Base-by-base conservation (phyloP, 2,797 vertebrate species). In the Danio choprae region DNA sequence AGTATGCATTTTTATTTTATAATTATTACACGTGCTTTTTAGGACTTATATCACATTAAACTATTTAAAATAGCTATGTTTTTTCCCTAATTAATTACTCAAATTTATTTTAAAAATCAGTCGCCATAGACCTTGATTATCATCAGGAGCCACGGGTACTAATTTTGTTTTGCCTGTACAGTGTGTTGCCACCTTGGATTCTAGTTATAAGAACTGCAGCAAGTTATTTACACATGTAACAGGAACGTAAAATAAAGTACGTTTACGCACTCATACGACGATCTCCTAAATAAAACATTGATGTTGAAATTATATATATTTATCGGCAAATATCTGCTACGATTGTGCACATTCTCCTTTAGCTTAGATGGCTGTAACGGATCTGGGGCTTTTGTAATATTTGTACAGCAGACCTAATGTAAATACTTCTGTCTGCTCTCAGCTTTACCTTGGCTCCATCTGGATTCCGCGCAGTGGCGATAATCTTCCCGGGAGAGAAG, bases 401-500 rank as follows among this genome's bases (percentile, higher is more conserved):
- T 70, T 70, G 9, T 51, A 38, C n/a, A 18, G 9, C 3, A 70
- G 2, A 4, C 6, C 67, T 70, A 53, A 20, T 8, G 50, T n/a
- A 53, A 70, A 70, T 53, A 41, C 43, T 8, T 55, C 56, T 8
- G 16, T 20, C 46, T 55, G 60, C 12, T 22, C 20, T 1, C 7
- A 20, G 40, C 2, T 1, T 90, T 89, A 95, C 94, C 92, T 91
- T 89, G 0, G 94, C 88, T 20, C 77, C 81, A 6, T 69, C 84
- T 2, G 90, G 89, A 80, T 89, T 71, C 0, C 93, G 82, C 22
- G 87, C 89, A 2, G 92, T 88, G 4, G 91, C 91, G 12, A 94
- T 90, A 8, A 94, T 92, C 74, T 89, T 87, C 0, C 88, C 88
- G 5, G 92, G 92, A 11, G 86, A 85, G 4, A 88, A 89, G 4